Evolutionary conservation across 2,888 invertebrate species (phyloP).

Genomic region (Trissolcus brochymenae): DNA sequence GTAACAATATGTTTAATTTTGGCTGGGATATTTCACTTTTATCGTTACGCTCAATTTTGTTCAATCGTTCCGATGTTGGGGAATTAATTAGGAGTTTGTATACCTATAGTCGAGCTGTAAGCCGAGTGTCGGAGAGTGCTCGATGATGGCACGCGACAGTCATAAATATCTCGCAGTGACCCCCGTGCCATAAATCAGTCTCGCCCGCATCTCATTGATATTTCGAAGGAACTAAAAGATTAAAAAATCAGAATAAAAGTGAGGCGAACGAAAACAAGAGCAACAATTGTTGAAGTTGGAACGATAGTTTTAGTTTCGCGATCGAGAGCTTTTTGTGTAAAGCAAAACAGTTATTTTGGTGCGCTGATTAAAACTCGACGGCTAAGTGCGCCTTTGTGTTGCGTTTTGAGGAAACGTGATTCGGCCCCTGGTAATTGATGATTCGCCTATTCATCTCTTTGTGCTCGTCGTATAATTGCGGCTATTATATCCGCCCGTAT

Average conservation of each 20-base stretch:
- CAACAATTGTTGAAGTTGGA: no score
- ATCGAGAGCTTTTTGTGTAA: no score
- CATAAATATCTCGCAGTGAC: constrained; percentile 58
- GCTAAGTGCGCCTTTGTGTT: constrained; percentile 20
- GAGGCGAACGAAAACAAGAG: no score
- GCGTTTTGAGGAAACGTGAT: constrained; percentile 40
- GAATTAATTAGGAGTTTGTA: constrained; percentile 38
- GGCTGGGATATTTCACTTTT: no score
- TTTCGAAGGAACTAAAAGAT: constrained; percentile 34
- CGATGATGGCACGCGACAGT: constrained; percentile 60
- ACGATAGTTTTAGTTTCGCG: no score
- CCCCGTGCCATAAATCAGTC: constrained; percentile 55
- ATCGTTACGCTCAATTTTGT: constrained; percentile 18
- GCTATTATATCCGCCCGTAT: constrained; percentile 50
- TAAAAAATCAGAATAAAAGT: no score
- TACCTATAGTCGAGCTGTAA: constrained; percentile 24
- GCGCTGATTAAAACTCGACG: constrained; percentile 20
- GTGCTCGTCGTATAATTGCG: constrained; percentile 16
- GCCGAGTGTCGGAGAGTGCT: constrained; percentile 42
- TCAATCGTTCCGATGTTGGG: constrained; percentile 7
- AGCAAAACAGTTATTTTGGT: constrained; percentile 8
- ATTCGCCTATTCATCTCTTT: constrained; percentile 50
- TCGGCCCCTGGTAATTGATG: constrained; percentile 44
- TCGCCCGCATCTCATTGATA: constrained; percentile 11
- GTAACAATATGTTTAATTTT: no score